phyloP scores from a whole-genome alignment of 2,113 vertebrate species.

The Mesembrinibis cayennensis region DNA sequence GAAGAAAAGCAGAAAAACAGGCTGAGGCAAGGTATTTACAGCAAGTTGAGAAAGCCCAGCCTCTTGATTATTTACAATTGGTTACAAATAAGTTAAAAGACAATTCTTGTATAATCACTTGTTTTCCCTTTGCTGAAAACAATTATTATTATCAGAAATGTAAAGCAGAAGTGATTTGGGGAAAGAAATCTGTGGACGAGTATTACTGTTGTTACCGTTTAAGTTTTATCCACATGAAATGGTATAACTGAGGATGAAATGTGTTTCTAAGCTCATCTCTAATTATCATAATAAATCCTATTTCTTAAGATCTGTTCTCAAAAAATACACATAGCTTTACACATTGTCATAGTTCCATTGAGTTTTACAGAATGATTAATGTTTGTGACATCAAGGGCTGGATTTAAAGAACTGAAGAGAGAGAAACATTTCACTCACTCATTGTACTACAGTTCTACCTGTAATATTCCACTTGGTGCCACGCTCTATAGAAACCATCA shows the following conservation, averaged over 20 bases:
- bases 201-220: not conserved
- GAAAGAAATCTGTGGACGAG: not conserved
- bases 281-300: not conserved
- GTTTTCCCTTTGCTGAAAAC: not conserved
- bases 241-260: not conserved
- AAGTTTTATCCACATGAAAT: not conserved
- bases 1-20: not conserved
- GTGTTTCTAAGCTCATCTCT: not conserved
- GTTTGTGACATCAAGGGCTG: not conserved
- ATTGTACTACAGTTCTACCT: constrained; percentile 82
- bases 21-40: not conserved
- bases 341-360: not conserved
- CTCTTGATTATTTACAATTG: not conserved
- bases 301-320: not conserved
- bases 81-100: not conserved
- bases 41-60: not conserved
- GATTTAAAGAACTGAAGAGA: constrained; percentile 38
- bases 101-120: not conserved
- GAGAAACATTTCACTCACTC: constrained; percentile 73
- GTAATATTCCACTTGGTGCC: constrained; percentile 99
- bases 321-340: not conserved
- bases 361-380: not conserved
- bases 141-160: not conserved
- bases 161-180: not conserved
- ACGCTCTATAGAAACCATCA: constrained; percentile 97